Base-by-base conservation (phyloP, 2,888 invertebrate species). In the Eupithecia dodoneata region DNA sequence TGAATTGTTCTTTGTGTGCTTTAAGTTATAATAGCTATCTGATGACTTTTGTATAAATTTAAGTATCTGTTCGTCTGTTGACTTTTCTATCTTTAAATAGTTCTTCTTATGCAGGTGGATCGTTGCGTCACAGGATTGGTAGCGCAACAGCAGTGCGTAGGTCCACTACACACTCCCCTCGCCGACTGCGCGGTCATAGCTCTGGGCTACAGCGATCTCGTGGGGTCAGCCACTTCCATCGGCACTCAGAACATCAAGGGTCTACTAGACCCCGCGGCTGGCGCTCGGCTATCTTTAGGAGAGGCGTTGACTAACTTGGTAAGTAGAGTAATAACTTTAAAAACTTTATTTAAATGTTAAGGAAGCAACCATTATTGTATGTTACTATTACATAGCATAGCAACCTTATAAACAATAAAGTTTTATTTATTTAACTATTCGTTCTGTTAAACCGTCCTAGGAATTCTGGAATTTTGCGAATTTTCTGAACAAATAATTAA, bases 221-320 rank as follows among this genome's bases (percentile, higher is more conserved):
- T 96, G 77, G 99, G 99, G 9, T 97, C 98, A 15, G 99, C 99
- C 4, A 99, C 99, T 0, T 97, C 99, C 0, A 98, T 99, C 80
- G 99, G 99, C 65, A 99, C 99, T 80, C 99, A 99, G 92, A 99
- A 99, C 69, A 97, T 99, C 82, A 99, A 99, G 94, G 98, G 98
- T 0, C 93, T 99, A 4, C 92, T 99, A 0, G 96, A 97, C 91
- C 96, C 98, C 0, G 97, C 96, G 2, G 97, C 98, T 15, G 99
- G 99, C 72, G 99, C 99, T 0, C 96, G 99, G 78, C 97, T 99
- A 97, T 97, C 99, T 0, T 98, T 99, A 0, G 98, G 98, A 0
- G 99, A 99, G 92, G 97, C 99, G 0, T 90, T 99, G 41, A 98
- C 98, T 71, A 99, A 99, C 92, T 95, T 99, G 81, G 99, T 97